A percentile compares a stretch with the other conserved stretches of the same genome.
Evolutionary conservation across 1,140 invertebrate genomes (phyloP).

Genomic region (Rhyzopertha dominica): DNA sequence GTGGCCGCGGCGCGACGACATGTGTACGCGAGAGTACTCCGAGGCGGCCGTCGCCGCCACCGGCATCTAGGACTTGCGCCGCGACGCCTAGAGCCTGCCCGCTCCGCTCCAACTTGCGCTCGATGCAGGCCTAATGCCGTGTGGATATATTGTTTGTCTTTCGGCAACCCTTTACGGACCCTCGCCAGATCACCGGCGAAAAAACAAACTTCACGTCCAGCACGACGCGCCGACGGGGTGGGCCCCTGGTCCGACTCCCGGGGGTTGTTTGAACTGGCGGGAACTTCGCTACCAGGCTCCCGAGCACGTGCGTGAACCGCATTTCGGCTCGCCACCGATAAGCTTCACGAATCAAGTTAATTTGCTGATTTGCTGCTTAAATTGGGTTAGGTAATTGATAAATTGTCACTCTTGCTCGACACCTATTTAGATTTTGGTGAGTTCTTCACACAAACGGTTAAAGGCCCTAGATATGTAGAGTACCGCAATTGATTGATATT

Average conservation of each 20-base stretch:
- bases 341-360: too few relatives aligned
- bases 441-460: too few relatives aligned
- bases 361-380: too few relatives aligned
- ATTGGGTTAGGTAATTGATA: too few relatives aligned
- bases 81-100: constrained; percentile 14
- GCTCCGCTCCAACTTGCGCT: constrained; percentile 25
- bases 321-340: too few relatives aligned
- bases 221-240: background rate
- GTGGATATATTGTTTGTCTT: constrained; percentile 1
- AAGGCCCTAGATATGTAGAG: too few relatives aligned
- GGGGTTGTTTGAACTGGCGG: background rate
- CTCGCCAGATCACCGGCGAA: background rate
- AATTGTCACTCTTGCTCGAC: too few relatives aligned
- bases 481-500: too few relatives aligned
- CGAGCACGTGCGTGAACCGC: too few relatives aligned
- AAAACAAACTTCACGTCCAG: background rate
- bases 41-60: constrained; percentile 16
- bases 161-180: background rate
- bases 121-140: constrained; percentile 24
- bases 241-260: background rate
- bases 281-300: too few relatives aligned
- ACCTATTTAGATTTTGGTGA: too few relatives aligned
- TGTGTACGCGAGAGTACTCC: constrained; percentile 30
- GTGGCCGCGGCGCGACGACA: constrained; percentile 24
- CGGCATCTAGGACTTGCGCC: constrained; percentile 22